These are phyloP conservation scores for Cinclus cinclus DNA, from an alignment of 2,113 vertebrate species.

Conservation along the genomic window DNA sequence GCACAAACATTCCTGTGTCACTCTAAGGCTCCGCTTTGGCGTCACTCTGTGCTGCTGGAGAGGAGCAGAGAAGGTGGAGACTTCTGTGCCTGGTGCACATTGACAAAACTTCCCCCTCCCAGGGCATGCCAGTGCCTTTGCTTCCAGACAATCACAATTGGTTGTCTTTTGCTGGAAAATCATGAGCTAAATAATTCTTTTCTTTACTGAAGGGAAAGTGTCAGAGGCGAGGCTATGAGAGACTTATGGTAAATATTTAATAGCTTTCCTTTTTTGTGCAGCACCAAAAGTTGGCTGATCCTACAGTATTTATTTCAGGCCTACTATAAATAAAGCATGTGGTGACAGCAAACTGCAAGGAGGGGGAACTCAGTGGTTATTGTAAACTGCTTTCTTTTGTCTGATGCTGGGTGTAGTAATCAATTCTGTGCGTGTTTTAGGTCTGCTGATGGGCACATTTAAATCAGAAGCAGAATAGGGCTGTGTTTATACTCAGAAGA, in stretches of 20 bases:
- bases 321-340: constrained; percentile 49
- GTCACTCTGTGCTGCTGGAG: background rate
- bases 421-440: background rate
- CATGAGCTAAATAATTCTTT: background rate
- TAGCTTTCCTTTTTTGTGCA: background rate
- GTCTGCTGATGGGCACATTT: background rate
- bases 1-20: constrained; percentile 40
- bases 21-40: background rate
- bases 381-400: constrained; percentile 37
- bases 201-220: background rate
- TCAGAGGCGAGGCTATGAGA: background rate
- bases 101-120: background rate
- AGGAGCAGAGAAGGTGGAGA: background rate
- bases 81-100: background rate
- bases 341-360: constrained; percentile 37
- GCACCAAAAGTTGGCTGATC: constrained; percentile 38
- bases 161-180: background rate
- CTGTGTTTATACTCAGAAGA: background rate
- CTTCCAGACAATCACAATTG: background rate
- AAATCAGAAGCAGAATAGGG: background rate
- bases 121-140: background rate
- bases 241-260: constrained; percentile 31
- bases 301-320: constrained; percentile 51
- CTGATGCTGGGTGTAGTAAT: constrained; percentile 18
- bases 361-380: background rate